phyloP scores from a whole-genome alignment of 2,113 vertebrate genomes.

The Crotalus tigris region DNA sequence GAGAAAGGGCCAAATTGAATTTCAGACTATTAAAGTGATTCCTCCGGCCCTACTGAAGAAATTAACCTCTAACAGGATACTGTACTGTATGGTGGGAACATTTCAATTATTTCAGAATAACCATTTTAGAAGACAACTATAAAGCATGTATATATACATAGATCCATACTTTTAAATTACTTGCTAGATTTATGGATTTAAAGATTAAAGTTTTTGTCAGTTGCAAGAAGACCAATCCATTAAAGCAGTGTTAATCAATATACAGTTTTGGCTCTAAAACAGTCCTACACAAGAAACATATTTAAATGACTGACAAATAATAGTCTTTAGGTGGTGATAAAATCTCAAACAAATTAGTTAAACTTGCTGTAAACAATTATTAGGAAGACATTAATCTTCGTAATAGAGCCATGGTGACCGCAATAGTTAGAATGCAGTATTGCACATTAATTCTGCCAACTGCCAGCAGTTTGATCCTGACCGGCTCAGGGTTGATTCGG shows the following conservation, averaged over 20 bases:
- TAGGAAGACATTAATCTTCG: neutral
- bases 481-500: too few relatives aligned
- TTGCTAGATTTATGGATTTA: conserved; percentile 30
- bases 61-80: neutral
- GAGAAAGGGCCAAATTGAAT: conserved; percentile 63
- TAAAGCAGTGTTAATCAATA: neutral
- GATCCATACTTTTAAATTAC: neutral
- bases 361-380: neutral
- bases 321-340: neutral
- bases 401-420: neutral
- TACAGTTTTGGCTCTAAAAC: neutral
- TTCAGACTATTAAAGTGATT: conserved; percentile 55
- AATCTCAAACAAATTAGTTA: neutral
- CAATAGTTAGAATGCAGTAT: neutral
- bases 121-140: conserved; percentile 48
- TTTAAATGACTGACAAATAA: neutral
- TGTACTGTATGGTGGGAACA: conserved; percentile 25
- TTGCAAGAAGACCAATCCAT: conserved; percentile 9
- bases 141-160: conserved; percentile 38
- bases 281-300: neutral
- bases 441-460: neutral
- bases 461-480: too few relatives aligned
- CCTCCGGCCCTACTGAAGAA: conserved; percentile 45
- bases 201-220: conserved; percentile 22
- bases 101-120: conserved; percentile 46